These are phyloP conservation scores for Melanotaenia maccullochi DNA, from an alignment of 2,797 vertebrate species.

Conservation along the genomic window DNA sequence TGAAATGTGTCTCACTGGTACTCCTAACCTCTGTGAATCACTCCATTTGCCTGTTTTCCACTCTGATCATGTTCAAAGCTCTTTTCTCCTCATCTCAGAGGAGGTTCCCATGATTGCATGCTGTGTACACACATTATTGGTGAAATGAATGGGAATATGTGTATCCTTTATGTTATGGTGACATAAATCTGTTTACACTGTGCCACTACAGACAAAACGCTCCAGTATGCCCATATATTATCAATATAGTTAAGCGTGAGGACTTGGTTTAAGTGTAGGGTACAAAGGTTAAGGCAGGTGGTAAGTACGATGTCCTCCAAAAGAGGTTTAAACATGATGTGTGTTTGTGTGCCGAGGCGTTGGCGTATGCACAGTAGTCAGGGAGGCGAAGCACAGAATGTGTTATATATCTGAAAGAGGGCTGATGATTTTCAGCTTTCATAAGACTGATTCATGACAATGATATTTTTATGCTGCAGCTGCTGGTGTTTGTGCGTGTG, in stretches of 20 bases:
- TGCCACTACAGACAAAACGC: neutral
- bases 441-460: slow-evolving; percentile 27
- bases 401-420: slow-evolving; percentile 19
- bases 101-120: slow-evolving; percentile 57
- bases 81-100: slow-evolving; percentile 63
- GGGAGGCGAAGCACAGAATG: slow-evolving; percentile 8
- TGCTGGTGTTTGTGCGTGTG: slow-evolving; percentile 3
- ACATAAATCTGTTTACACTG: neutral
- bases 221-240: neutral
- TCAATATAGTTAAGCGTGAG: neutral
- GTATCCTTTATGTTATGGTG: neutral
- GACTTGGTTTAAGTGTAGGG: neutral
- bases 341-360: slow-evolving; percentile 13
- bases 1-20: slow-evolving; percentile 40
- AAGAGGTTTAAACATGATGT: neutral
- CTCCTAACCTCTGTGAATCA: slow-evolving; percentile 54
- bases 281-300: neutral
- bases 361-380: slow-evolving; percentile 18
- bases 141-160: slow-evolving; percentile 25
- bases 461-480: slow-evolving; percentile 28
- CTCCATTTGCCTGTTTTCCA: slow-evolving; percentile 50
- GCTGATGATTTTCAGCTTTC: slow-evolving; percentile 19
- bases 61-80: slow-evolving; percentile 22
- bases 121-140: slow-evolving; percentile 48
- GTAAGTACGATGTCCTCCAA: neutral